Evolutionary conservation across 2,113 vertebrate genomes (phyloP).

Genomic region (Rhombomys opimus): DNA sequence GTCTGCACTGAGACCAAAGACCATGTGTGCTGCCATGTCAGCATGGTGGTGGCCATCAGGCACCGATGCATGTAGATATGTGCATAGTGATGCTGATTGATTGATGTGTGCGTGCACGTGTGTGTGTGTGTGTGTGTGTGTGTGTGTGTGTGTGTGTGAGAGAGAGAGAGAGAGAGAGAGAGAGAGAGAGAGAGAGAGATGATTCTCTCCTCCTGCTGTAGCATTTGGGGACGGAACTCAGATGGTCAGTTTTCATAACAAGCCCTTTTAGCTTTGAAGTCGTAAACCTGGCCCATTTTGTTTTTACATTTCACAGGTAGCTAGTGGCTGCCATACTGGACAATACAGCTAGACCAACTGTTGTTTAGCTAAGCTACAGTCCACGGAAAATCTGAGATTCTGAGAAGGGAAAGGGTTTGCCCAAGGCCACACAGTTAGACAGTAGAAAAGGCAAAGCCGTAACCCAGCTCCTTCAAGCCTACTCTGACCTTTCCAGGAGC

Average conservation of each 20-base stretch:
- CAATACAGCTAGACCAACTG: background rate
- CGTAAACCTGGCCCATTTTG: background rate
- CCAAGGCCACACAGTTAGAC: background rate
- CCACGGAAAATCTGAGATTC: background rate
- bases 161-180: background rate
- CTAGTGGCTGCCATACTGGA: background rate
- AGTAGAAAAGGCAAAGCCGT: background rate
- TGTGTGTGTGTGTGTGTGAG: background rate
- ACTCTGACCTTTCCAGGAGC: background rate
- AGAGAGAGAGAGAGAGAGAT: background rate
- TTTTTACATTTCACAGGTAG: background rate
- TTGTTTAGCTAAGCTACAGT: background rate
- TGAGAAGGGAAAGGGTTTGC: background rate
- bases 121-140: too few species aligned
- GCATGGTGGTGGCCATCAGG: rapidly evolving
- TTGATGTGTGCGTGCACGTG: background rate
- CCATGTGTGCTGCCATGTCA: too few species aligned
- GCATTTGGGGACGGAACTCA: background rate
- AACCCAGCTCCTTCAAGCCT: background rate
- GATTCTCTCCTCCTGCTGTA: too few species aligned
- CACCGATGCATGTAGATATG: background rate
- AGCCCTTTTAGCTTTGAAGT: background rate
- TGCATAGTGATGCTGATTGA: background rate
- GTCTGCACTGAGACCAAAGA: background rate
- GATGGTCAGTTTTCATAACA: background rate